Conservation (phyloP, 2,113 vertebrate genomes). For the Hippocampus comes region DNA sequence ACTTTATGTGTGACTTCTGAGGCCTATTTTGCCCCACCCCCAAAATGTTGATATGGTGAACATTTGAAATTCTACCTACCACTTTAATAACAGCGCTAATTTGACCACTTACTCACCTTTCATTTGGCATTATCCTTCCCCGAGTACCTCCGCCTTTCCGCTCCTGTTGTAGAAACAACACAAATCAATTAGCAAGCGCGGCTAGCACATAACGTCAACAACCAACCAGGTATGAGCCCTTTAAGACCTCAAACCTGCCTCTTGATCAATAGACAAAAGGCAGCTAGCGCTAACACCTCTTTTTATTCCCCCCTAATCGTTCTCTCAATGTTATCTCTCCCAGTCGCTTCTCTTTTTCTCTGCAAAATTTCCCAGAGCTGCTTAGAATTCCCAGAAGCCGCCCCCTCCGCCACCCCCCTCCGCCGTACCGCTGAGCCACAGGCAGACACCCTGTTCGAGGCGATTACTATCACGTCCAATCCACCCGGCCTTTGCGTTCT, state of each 20-base stretch:
- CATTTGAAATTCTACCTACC: no score
- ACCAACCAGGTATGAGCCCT: conserved; percentile 48
- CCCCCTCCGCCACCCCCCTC: conserved; percentile 30
- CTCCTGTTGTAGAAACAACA: conserved; percentile 33
- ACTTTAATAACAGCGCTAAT: background rate
- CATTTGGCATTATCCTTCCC: conserved; percentile 44
- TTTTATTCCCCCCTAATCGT: conserved; percentile 53
- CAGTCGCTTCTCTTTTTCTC: conserved; percentile 28
- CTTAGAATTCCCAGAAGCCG: conserved; percentile 54
- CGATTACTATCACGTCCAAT: conserved; percentile 48
- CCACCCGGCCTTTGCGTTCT: conserved; percentile 36
- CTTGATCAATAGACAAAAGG: conserved; percentile 66
- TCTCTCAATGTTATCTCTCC: conserved; percentile 52
- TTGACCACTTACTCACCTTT: conserved; percentile 33
- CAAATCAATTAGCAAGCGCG: conserved; percentile 57
- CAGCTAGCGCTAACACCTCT: conserved; percentile 43
- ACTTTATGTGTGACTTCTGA: no score
- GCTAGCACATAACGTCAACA: conserved; percentile 41
- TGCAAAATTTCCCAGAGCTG: conserved; percentile 55
- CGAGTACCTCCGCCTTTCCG: conserved; percentile 47
- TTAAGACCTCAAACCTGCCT: conserved; percentile 57
- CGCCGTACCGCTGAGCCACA: conserved; percentile 55
- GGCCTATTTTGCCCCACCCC: no score
- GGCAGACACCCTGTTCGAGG: conserved; percentile 64
- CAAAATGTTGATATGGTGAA: no score